Evolutionary conservation across 2,797 vertebrate species (phyloP).

Genomic region (Miichthys miiuy): DNA sequence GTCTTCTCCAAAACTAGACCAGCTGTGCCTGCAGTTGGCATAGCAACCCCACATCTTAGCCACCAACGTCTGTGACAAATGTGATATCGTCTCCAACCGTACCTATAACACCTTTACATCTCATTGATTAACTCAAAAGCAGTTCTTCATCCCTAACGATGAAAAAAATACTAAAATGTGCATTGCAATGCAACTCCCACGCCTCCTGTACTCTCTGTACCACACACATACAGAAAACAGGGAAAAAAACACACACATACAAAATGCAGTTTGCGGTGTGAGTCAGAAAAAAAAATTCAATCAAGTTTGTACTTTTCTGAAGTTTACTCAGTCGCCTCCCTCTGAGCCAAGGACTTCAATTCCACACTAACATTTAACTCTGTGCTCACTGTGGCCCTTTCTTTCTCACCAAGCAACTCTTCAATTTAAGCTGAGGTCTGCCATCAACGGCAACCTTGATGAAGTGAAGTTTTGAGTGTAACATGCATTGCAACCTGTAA

Average conservation of each 20-base stretch:
- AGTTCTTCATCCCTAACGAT: not conserved
- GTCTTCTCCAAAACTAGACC: constrained; percentile 55
- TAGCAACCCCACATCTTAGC: constrained; percentile 65
- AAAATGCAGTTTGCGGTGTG: constrained; percentile 1
- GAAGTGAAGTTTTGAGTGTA: constrained; percentile 58
- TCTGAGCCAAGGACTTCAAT: constrained; percentile 50
- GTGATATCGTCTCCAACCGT: constrained; percentile 18
- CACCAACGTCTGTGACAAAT: constrained; percentile 24
- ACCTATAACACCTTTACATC: constrained; percentile 46
- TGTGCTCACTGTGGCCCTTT: constrained; percentile 4
- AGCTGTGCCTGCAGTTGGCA: constrained; percentile 70
- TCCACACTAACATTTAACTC: constrained; percentile 44
- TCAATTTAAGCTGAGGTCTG: constrained; percentile 38
- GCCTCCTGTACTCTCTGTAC: not conserved
- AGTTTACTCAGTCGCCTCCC: constrained; percentile 54
- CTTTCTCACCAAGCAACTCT: constrained; percentile 44
- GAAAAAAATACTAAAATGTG: constrained; percentile 16
- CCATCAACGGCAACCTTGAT: constrained; percentile 55
- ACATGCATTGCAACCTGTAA: constrained; percentile 32
- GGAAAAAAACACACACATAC: not conserved
- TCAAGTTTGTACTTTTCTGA: constrained; percentile 60
- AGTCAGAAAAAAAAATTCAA: constrained; percentile 18
- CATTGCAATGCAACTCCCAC: not conserved
- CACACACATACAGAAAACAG: not conserved
- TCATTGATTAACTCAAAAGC: constrained; percentile 28